Base-by-base conservation (phyloP, 2,888 invertebrate species). In the Stomorhina lunata region DNA sequence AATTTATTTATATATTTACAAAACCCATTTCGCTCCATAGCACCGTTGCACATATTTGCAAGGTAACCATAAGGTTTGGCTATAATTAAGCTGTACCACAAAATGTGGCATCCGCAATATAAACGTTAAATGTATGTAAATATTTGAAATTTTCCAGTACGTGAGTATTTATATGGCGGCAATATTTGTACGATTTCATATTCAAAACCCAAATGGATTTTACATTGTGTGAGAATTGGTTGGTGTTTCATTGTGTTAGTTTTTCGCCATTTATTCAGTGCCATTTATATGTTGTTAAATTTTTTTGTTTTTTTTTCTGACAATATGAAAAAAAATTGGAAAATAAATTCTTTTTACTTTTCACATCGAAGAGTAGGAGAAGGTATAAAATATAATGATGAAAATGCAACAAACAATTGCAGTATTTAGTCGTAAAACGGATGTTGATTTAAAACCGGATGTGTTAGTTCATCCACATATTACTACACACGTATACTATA, bases 41-140 rank as follows among this genome's bases (percentile, higher is more conserved):
- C n/a, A n/a, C n/a, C n/a, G n/a, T n/a, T n/a, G n/a, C n/a, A n/a
- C n/a, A n/a, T n/a, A n/a, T n/a, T n/a, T n/a, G n/a, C n/a, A 43
- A 59, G 32, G 34, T 29, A 22, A 55, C 55, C 55, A 71, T 45
- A 65, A 53, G 34, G 37, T 65, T 63, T 53, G 32, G 45, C 12
- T 71, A 83, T 77, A 83, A 77, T 83, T 83, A 78, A 65, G 73
- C 69, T 37, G 69, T 50, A 65, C 69, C 83, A 59, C 72, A 80
- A 78, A 61, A 34, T 80, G 72, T 37, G 63, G 57, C 72, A 72
- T 45, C 20, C 48, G 69, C 32, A 57, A 57, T 34, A 68, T 63
- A 78, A 63, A 71, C 34, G 45, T 63, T 48, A 50, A 65, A 63
- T 45, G 6, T 45, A 37, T 53, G 53, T 34, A 29, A 61, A 65